These are phyloP conservation scores for Nerophis lumbriciformis DNA, from an alignment of 2,113 vertebrate genomes.

Conservation along the genomic window DNA sequence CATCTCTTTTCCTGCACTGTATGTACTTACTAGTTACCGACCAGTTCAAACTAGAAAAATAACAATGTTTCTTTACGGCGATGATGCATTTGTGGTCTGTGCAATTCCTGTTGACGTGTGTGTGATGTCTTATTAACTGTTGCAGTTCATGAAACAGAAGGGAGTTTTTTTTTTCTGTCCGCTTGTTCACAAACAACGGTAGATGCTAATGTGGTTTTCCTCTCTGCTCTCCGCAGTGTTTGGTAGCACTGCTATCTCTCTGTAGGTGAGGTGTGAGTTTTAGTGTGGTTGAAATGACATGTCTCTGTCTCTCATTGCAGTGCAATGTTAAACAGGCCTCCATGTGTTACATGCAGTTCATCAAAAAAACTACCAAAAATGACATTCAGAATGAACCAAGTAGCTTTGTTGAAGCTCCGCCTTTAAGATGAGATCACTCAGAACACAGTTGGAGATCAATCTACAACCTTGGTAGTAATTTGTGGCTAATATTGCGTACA, in stretches of 20 bases:
- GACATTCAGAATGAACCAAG: background rate
- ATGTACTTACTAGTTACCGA: background rate
- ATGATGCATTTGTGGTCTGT: slow-evolving; percentile 41
- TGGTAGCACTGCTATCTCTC: slow-evolving; percentile 37
- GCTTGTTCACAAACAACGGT: slow-evolving; percentile 30
- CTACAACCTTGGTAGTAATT: no score
- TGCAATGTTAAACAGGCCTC: slow-evolving; percentile 44
- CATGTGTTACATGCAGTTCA: slow-evolving; percentile 25
- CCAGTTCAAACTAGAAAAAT: background rate
- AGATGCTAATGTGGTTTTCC: slow-evolving; percentile 51
- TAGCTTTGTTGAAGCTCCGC: no score
- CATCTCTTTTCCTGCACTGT: background rate
- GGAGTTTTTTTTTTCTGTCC: slow-evolving; percentile 38
- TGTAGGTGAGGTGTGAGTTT: slow-evolving; percentile 57
- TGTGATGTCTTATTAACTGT: slow-evolving; percentile 33
- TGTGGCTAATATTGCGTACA: no score
- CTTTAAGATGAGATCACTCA: no score
- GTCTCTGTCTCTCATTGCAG: slow-evolving; percentile 27
- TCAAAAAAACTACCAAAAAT: slow-evolving; percentile 13
- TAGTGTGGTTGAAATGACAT: slow-evolving; percentile 23
- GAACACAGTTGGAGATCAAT: no score
- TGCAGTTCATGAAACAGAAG: slow-evolving; percentile 7
- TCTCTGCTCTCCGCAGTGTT: slow-evolving; percentile 60
- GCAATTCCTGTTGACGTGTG: slow-evolving; percentile 59
- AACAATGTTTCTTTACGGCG: background rate